Evolutionary conservation across 2,888 invertebrate species (phyloP).

Genomic region (Ophion ellenae): DNA sequence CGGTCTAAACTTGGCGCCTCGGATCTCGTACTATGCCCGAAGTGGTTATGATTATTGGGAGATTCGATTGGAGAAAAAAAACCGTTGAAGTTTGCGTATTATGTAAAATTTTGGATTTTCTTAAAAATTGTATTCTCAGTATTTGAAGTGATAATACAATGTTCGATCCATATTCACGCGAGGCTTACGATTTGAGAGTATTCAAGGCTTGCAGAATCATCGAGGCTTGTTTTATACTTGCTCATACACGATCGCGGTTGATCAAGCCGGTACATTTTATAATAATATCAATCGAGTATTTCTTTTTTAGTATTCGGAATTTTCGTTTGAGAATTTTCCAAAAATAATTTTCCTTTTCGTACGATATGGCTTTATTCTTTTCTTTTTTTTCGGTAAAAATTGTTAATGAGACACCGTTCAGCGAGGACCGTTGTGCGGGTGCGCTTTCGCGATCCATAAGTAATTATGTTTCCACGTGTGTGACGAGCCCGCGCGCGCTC

Average conservation of each 20-base stretch:
- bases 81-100: not conserved
- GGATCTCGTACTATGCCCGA: too few relatives aligned
- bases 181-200: too few relatives aligned
- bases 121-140: not conserved
- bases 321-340: not conserved
- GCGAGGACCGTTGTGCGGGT: constrained; percentile 45
- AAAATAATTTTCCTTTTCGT: not conserved
- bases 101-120: not conserved
- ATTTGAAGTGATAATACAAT: not conserved
- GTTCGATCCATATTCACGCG: too few relatives aligned
- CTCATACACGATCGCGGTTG: too few relatives aligned
- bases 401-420: constrained; percentile 27
- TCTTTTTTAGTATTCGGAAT: not conserved
- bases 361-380: not conserved
- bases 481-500: constrained; percentile 50
- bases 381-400: not conserved
- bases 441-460: constrained; percentile 44
- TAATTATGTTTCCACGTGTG: constrained; percentile 56
- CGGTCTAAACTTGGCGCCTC: too few relatives aligned
- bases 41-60: not conserved
- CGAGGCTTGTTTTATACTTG: too few relatives aligned
- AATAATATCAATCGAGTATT: too few relatives aligned
- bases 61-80: not conserved
- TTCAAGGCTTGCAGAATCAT: too few relatives aligned
- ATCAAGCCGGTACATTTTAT: too few relatives aligned